A percentile compares a stretch with the other conserved stretches of the same genome.
phyloP scores from a whole-genome alignment of 2,797 vertebrate species.

The Sebastes elongatus region DNA sequence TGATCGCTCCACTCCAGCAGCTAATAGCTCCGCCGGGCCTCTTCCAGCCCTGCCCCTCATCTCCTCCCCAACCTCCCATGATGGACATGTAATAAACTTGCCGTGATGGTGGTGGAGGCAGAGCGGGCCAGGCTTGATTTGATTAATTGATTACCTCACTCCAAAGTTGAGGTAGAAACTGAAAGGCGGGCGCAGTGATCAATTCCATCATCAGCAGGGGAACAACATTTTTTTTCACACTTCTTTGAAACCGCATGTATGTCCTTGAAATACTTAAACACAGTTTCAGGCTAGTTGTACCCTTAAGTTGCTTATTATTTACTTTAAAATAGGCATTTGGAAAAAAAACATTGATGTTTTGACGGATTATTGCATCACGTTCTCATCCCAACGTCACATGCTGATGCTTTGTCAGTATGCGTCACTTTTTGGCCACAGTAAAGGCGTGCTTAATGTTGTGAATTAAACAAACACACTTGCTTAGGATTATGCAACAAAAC shows the following conservation, averaged over 20 bases:
- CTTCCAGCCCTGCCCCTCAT: slow-evolving; percentile 8
- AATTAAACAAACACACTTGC: too few species aligned
- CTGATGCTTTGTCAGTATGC: too few species aligned
- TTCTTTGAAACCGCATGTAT: not conserved
- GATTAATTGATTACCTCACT: slow-evolving; percentile 52
- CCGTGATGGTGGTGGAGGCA: slow-evolving; percentile 26
- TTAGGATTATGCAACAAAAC: too few species aligned
- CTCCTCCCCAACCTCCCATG: slow-evolving; percentile 25
- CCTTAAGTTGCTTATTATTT: not conserved
- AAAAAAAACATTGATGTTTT: not conserved
- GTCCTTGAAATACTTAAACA: not conserved
- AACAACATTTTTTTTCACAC: not conserved
- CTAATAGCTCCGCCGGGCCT: slow-evolving; percentile 63
- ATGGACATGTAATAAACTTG: slow-evolving; percentile 66
- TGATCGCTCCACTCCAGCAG: slow-evolving; percentile 62
- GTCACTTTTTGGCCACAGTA: too few species aligned
- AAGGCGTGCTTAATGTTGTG: too few species aligned
- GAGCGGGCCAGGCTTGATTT: slow-evolving; percentile 38
- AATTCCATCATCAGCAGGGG: not conserved
- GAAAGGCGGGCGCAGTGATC: not conserved
- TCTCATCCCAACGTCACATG: too few species aligned
- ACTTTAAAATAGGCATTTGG: not conserved
- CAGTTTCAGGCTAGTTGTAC: not conserved
- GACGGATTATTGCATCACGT: not conserved
- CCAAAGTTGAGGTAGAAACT: slow-evolving; percentile 25